Evolutionary conservation across 2,113 vertebrate species (phyloP), one percentile per base, ranked within the genome.

Genomic region (Neopipo cinnamomea): DNA sequence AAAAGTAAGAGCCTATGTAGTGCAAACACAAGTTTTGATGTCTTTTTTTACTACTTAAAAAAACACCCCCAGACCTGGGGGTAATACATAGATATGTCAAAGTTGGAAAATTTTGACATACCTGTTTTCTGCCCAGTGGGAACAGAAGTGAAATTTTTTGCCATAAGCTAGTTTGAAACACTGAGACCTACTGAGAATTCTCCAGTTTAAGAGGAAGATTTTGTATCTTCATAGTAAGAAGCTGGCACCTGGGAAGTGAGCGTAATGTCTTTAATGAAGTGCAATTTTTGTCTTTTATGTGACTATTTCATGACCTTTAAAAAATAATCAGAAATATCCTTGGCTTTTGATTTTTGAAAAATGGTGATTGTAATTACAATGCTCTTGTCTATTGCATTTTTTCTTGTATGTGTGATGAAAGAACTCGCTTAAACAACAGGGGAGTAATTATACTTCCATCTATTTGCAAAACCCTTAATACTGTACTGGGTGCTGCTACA

Each of bases 301-400:
- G 87, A 88, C 78, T 95, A 20, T 91, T 90, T 94, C 25, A 39
- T 91, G 89, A 91, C 58, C 66, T 85, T 85, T 88, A 85, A 89
- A 73, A 95, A 91, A 75, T 23, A 83, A 75, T 89, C 56, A 72
- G 80, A 74, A 94, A 89, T 85, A 79, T 80, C 33, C 33, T 28
- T 83, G 70, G n/a, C 41, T 89, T 91, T 93, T 83, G 78, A 70
- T 63, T 95, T 89, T 88, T 94, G 18, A 91, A 83, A 70, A 83
- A 62, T 39, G 39, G 41, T 66, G 53, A 42, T 58, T 58, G 30
- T 80, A 93, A 83, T 85, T 85, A 78, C 42, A 83, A 68, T 46
- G 30, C 23, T 76, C 12, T 85, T 82, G n/a, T 62, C 81, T 94
- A 11, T 59, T 94, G 58, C 21, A 9, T 66, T 89, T 91, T 93